Percentiles rank a stretch among this genome's conserved stretches.
Evolutionary conservation across 2,797 vertebrate species (phyloP).

Genomic region (Hybognathus amarus): DNA sequence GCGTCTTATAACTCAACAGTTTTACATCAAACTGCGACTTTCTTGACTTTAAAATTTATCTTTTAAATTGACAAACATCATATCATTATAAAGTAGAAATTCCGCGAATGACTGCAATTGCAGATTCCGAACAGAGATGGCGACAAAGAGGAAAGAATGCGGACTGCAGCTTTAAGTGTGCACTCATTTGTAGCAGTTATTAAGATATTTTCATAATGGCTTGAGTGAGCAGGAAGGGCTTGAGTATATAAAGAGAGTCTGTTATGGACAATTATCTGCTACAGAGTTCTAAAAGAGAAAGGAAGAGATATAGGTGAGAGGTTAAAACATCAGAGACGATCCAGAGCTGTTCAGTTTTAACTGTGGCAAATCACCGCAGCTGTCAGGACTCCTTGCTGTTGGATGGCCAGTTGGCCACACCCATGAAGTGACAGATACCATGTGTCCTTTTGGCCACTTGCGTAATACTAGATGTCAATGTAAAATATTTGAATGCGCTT

Average conservation of each 20-base stretch:
- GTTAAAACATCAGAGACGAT: conserved; percentile 41
- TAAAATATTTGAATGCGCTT: background rate
- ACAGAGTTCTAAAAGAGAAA: conserved; percentile 42
- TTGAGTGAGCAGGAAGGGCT: conserved; percentile 29
- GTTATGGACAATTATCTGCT: conserved; percentile 34
- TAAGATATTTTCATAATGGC: conserved; percentile 11
- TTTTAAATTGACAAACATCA: too few species aligned
- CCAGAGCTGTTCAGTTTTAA: conserved; percentile 44
- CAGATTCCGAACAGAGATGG: too few species aligned
- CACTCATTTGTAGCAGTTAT: conserved; percentile 15
- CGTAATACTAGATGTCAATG: background rate
- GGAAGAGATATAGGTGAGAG: conserved; percentile 38
- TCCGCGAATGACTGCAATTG: too few species aligned
- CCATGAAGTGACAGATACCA: conserved; percentile 34
- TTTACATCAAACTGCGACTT: too few species aligned
- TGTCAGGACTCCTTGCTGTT: conserved; percentile 32
- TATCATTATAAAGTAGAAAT: too few species aligned
- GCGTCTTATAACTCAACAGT: too few species aligned
- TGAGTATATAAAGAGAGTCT: conserved; percentile 29
- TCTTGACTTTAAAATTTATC: too few species aligned
- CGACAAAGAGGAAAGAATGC: too few species aligned
- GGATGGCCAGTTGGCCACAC: conserved; percentile 13
- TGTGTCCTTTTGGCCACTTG: background rate
- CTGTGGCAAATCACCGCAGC: conserved; percentile 5
- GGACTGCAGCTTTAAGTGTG: background rate